Evolutionary conservation across 2,113 vertebrate genomes (phyloP).

Genomic region (Speoplatyrhinus poulsoni): DNA sequence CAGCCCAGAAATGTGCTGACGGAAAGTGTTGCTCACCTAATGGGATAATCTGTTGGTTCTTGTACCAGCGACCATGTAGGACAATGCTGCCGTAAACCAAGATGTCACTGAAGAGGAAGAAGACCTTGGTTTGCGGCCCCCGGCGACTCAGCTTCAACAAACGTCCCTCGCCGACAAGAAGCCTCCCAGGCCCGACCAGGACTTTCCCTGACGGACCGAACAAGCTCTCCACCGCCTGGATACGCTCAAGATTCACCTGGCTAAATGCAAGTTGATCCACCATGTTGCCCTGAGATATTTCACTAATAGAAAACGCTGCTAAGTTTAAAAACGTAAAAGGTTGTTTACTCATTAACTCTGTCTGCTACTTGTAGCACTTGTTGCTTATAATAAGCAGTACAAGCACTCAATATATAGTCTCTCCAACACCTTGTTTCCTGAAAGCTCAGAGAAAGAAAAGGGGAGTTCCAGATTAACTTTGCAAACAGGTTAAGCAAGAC

Average conservation of each 20-base stretch:
- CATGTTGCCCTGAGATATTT: conserved; percentile 57
- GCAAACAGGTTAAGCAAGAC: neutral
- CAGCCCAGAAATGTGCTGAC: neutral
- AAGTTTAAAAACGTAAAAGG: neutral
- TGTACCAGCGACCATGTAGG: conserved; percentile 81
- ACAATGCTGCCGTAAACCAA: conserved; percentile 88
- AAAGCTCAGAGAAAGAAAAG: neutral
- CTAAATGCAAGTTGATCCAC: conserved; percentile 73
- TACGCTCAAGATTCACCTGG: conserved; percentile 80
- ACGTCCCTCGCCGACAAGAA: conserved; percentile 88
- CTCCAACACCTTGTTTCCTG: neutral
- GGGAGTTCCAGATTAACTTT: neutral
- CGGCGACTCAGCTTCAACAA: conserved; percentile 87
- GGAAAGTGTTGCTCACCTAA: conserved; percentile 58
- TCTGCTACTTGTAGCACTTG: neutral
- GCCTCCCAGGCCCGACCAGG: conserved; percentile 75
- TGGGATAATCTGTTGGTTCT: conserved; percentile 83
- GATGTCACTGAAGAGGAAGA: conserved; percentile 93
- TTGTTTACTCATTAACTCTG: neutral
- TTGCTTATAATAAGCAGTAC: neutral
- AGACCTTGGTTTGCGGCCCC: conserved; percentile 81
- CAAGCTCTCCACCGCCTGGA: conserved; percentile 82
- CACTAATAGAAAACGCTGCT: neutral
- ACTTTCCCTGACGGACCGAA: conserved; percentile 78
- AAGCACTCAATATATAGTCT: neutral